phyloP scores from a whole-genome alignment of 2,113 vertebrate genomes.

The Passer domesticus region DNA sequence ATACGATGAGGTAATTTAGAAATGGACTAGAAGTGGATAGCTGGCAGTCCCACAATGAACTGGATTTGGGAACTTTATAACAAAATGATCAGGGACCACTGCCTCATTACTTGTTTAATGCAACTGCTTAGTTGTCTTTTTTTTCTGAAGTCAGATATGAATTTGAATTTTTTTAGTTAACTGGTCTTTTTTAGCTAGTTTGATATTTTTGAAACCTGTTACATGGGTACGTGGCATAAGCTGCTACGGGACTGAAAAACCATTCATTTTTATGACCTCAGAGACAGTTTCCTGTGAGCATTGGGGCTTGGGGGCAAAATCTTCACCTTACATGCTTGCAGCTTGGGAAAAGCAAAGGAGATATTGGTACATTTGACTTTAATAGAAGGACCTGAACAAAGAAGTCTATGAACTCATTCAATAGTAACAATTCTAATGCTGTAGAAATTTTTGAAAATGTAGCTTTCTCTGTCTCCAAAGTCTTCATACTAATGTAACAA shows the following conservation, averaged over 20 bases:
- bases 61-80: neutral
- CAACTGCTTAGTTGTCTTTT: neutral
- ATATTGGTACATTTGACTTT: constrained; percentile 42
- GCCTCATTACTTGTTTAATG: constrained; percentile 7
- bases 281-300: neutral
- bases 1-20: neutral
- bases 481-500: constrained; percentile 71
- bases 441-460: constrained; percentile 66
- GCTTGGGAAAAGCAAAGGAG: constrained; percentile 26
- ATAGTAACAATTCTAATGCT: constrained; percentile 57
- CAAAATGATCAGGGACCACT: neutral
- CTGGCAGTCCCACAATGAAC: neutral
- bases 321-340: constrained; percentile 20
- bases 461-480: constrained; percentile 67
- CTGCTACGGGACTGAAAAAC: neutral
- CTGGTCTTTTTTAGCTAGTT: constrained; percentile 35
- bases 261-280: constrained; percentile 50
- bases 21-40: neutral
- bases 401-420: constrained; percentile 35
- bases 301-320: neutral
- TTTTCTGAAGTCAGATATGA: neutral
- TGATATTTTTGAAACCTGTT: constrained; percentile 25
- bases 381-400: constrained; percentile 31
- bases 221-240: neutral
- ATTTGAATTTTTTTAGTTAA: constrained; percentile 36